Evolutionary conservation across 1,140 invertebrate species (phyloP), one percentile per base, ranked within the genome.

Genomic region (Olivierus martensii): DNA sequence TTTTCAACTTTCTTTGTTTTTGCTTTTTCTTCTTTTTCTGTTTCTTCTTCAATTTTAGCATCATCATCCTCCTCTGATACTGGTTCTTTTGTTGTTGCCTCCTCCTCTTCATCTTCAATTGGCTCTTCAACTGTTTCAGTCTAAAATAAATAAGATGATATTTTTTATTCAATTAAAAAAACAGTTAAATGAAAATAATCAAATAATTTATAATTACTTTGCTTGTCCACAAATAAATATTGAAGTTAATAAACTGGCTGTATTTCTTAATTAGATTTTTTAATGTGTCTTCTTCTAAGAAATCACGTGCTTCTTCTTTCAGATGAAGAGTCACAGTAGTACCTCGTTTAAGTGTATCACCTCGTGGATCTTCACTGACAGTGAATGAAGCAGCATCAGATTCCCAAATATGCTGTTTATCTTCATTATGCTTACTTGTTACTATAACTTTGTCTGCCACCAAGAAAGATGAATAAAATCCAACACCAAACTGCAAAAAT

Each of bases 191-290:
- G 14, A 36, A 22, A 17, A 22, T 36, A 46, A 1, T 28, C n/a
- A n/a, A n/a, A n/a, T 28, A 28, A 28, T 4, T 0, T 28, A 28
- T 28, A 28, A 28, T 4, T 19, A 49, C 75, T 66, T 87, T 94
- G 67, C 87, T 92, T 38, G 83, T 78, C 94, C 94, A 99, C 63
- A 99, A 68, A 67, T 89, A 89, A 64, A 99, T 99, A 17, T 89
- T 87, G 76, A 99, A 99, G 70, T 98, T 98, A 62, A 99, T 99
- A 70, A 99, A 99, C 73, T 99, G 95, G 1, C 90, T 96, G 70
- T 99, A 99, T 71, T 98, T 99, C 67, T 87, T 88, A 22, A 99
- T 83, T 5, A 99, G 72, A 57, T 83, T 80, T 59, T 82, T 83
- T 15, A 99, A 77, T 3, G 90, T 94, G 60, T 91, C 83, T 49